These are phyloP conservation scores for Mormyrops boulengeri DNA, from an alignment of 2,797 vertebrate species.

Conservation along the genomic window DNA sequence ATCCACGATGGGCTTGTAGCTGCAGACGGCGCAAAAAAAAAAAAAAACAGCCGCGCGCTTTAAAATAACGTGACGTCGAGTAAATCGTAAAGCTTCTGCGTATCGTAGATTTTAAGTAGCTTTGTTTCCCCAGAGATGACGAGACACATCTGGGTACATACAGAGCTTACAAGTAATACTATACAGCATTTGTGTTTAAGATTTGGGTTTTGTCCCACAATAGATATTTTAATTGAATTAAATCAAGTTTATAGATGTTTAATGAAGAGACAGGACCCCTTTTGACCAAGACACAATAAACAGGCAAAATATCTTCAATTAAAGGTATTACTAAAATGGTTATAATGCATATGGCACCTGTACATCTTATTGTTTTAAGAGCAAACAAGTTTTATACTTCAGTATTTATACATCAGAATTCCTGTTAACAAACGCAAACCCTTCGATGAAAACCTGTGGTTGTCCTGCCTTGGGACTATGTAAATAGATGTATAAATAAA, in stretches of 20 bases:
- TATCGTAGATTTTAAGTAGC: not conserved
- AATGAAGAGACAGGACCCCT: not conserved
- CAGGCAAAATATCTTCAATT: not conserved
- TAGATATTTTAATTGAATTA: not conserved
- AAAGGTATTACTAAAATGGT: not conserved
- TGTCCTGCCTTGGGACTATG: not conserved
- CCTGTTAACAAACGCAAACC: not conserved
- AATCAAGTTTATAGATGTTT: not conserved
- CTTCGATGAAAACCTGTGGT: not conserved
- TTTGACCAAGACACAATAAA: not conserved
- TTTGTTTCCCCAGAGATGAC: not conserved
- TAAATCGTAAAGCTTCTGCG: not conserved
- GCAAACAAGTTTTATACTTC: not conserved
- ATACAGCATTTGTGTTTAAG: not conserved
- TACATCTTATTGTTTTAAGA: not conserved
- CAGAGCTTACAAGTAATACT: not conserved
- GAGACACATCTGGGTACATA: not conserved
- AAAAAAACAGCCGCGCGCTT: not conserved
- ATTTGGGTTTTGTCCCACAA: too few species aligned
- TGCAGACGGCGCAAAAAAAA: conserved; percentile 47
- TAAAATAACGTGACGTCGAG: not conserved
- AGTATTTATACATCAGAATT: not conserved
- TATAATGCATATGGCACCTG: not conserved
- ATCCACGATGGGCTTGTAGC: conserved; percentile 98
- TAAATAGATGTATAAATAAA: not conserved